Percentiles rank a stretch among this genome's conserved stretches.
These are phyloP conservation scores for Cavia aperea DNA, from an alignment of 2,113 vertebrate species.

Conservation along the genomic window DNA sequence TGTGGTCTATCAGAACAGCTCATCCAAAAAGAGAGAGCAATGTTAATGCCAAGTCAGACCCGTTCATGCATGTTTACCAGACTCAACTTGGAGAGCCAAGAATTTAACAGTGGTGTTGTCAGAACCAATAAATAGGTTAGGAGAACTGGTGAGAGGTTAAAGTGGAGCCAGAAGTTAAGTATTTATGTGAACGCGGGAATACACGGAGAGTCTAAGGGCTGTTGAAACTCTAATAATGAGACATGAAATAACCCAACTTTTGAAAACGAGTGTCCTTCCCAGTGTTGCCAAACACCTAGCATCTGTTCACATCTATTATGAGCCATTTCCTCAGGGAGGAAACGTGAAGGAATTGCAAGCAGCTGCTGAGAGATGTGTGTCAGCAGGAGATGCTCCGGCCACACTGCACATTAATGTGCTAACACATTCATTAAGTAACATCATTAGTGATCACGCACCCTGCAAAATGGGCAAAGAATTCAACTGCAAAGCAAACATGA, in stretches of 20 bases:
- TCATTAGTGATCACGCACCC: accelerated
- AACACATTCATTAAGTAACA: background rate
- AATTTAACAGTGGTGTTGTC: slow-evolving; percentile 31
- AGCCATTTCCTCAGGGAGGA: slow-evolving; percentile 17
- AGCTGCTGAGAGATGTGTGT: background rate
- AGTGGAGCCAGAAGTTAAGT: slow-evolving; percentile 8
- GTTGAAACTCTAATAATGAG: slow-evolving; percentile 37
- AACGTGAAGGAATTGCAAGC: background rate
- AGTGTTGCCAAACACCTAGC: slow-evolving; percentile 38
- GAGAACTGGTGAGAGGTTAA: background rate
- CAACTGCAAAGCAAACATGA: background rate
- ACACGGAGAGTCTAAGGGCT: background rate
- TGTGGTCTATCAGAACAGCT: background rate
- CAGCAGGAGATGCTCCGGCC: background rate
- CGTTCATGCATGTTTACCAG: slow-evolving; percentile 8
- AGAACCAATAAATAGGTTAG: slow-evolving; percentile 46
- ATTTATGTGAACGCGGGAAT: slow-evolving; percentile 4
- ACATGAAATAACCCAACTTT: slow-evolving; percentile 9
- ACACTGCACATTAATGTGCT: background rate
- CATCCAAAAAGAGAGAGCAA: background rate
- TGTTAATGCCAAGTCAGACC: slow-evolving; percentile 14
- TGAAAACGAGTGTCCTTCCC: background rate
- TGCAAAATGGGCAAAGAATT: background rate
- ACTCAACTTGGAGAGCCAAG: slow-evolving; percentile 4
- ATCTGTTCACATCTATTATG: slow-evolving; percentile 39